Conservation (phyloP, 2,797 vertebrate genomes). For the Cyclopterus lumpus region DNA sequence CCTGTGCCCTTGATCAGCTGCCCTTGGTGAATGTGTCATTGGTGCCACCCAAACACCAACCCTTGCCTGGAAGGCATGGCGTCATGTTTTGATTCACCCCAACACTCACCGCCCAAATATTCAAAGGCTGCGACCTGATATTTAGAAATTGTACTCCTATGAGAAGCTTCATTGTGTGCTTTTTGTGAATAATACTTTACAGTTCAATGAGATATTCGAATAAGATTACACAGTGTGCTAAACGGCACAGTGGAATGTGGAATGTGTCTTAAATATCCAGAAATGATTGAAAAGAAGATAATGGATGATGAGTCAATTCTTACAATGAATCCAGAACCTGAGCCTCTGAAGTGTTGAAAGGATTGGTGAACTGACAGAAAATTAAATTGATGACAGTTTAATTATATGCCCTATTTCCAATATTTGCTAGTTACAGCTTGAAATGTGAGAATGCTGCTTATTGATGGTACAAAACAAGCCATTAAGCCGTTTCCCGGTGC, state of each 20-base stretch:
- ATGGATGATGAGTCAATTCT: background rate
- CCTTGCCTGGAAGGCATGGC: conserved; percentile 52
- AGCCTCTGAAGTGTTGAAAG: background rate
- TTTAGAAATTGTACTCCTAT: conserved; percentile 11
- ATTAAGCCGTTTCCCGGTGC: background rate
- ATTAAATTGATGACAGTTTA: background rate
- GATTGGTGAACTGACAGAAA: background rate
- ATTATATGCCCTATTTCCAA: background rate
- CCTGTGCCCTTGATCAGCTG: conserved; percentile 50
- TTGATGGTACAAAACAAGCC: conserved; percentile 1
- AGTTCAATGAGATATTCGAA: background rate
- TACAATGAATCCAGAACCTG: background rate
- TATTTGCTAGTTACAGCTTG: conserved; percentile 3
- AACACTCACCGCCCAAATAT: conserved; percentile 50
- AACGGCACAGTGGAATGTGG: background rate
- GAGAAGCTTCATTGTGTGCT: conserved; percentile 16
- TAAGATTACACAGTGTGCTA: background rate
- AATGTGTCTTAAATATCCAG: background rate
- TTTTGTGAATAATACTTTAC: conserved; percentile 18
- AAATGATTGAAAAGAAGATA: background rate
- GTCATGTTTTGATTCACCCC: conserved; percentile 44
- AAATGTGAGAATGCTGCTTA: background rate
- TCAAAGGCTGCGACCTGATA: conserved; percentile 27
- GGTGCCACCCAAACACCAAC: conserved; percentile 22
- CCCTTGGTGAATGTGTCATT: conserved; percentile 56